Base-by-base conservation (phyloP, 2,113 vertebrate species). In the Apodemus speciosus region DNA sequence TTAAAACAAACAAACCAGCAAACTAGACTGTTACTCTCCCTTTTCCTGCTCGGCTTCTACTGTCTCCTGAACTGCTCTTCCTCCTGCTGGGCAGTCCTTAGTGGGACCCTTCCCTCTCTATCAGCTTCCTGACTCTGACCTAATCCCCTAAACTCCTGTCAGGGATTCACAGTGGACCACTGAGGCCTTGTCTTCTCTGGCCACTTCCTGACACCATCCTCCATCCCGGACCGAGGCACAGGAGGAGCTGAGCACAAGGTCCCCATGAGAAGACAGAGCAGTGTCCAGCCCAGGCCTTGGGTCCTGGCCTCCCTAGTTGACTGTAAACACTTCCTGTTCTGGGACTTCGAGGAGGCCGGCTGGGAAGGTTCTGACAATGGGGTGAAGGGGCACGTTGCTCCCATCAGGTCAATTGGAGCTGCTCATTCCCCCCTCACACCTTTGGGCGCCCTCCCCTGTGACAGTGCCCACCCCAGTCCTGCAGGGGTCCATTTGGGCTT, bases 1-100 rank as follows among this genome's bases (percentile, higher is more conserved):
- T 64, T 64, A 30, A 27, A 43, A 73, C 35, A 73, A 73, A 72
- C 8, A 38, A 43, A 73, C 20, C 21, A 43, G 7, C 73, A 30
- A 16, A 38, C 21, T 53, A 25, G 76, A 30, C 38, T 23, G 10
- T 7, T 35, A 4, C 51, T 64, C 35, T 58, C 87, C 6, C 38
- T 40, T 71, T 21, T 11, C 32, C 25, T 5, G 15, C 11, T 9
- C 5, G 14, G 30, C 35, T 35, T 23, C 9, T 0, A 0, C 7
- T 38, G 0, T 21, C 49, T 2, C 51, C 32, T 0, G n/a, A 40
- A 3, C 25, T 4, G 1, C 5, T 7, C 27, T 30, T 32, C 56
- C 21, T 73, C 35, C 35, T 9, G 9, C 38, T 56, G 69, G 62
- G 30, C 4, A 1, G 58, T 38, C 38, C 27, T 30, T 43, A 40